Evolutionary conservation across 2,797 vertebrate genomes (phyloP), one percentile per base, ranked within the genome.

Genomic region (Distichodus sexfasciatus): DNA sequence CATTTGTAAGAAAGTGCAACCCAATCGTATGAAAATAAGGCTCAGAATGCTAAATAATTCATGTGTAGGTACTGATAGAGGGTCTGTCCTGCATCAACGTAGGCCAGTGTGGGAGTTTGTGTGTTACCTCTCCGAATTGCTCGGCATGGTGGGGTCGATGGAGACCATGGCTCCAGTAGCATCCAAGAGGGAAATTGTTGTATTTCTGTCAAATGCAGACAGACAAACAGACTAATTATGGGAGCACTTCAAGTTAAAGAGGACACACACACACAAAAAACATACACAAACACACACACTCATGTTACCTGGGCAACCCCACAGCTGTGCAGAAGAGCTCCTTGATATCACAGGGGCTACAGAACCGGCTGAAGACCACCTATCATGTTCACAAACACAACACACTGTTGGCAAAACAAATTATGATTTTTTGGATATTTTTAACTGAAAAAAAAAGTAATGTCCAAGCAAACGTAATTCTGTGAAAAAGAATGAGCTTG

Each of bases 131-230:
- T 96, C 94, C 0, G 93, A 91, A 81, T 98, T 98, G 26, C 90
- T 79, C 0, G 95, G 96, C 93, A 98, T 96, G 3, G 93, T 96
- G n/a, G 94, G 93, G 77, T 96, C 95, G 0, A 95, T 96, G 79
- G 95, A 97, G 55, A 97, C 91, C 89, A 97, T 92, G 38, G 94
- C 93, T 1, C 94, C 94, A 11, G 93, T 89, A 0, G 89, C 83
- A 4, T 96, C 95, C 85, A 96, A 75, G 55, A 98, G 91, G 21
- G 93, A 94, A 83, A 98, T 90, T 17, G 88, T 90, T 0, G 94
- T 94, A 83, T 93, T 95, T 86, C 96, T 98, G 90, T 53, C 67
- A 79, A 62, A 54, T 64, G 63, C 72, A 81, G 65, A 76, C 19
- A 68, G 15, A 64, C 36, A 33, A 11, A 60, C 21, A 65, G 23